phyloP scores from a whole-genome alignment of 2,888 invertebrate species.

The Xanthorhoe designata region DNA sequence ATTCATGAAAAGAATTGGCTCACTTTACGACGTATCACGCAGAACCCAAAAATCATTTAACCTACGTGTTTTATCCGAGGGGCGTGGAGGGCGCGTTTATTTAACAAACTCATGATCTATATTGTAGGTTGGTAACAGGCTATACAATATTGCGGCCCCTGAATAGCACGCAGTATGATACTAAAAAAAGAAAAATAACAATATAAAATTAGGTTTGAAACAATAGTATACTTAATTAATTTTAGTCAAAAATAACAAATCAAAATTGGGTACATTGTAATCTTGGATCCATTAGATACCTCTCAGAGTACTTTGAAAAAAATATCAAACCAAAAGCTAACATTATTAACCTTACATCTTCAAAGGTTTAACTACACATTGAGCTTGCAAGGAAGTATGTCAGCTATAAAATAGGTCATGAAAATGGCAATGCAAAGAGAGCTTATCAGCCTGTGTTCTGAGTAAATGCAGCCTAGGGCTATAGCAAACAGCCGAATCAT shows the following conservation, averaged over 20 bases:
- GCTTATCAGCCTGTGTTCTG: not conserved
- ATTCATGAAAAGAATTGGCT: slow-evolving; percentile 27
- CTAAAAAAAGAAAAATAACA: too few relatives aligned
- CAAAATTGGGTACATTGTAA: too few relatives aligned
- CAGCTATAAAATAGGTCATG: not conserved
- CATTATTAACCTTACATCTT: not conserved
- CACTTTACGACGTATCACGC: slow-evolving; percentile 26
- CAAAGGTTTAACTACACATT: not conserved
- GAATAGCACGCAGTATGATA: not conserved
- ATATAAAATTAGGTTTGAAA: too few relatives aligned
- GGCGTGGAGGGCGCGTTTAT: slow-evolving; percentile 46
- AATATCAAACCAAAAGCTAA: too few relatives aligned
- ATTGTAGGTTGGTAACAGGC: slow-evolving; percentile 13
- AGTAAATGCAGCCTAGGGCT: slow-evolving; percentile 31
- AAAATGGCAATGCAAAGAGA: not conserved
- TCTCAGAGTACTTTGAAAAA: not conserved
- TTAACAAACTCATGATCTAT: slow-evolving; percentile 25
- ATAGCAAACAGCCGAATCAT: slow-evolving; percentile 63
- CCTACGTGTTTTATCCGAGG: slow-evolving; percentile 53
- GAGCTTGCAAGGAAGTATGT: not conserved
- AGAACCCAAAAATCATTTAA: slow-evolving; percentile 48
- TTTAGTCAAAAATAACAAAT: not conserved
- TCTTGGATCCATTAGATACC: too few relatives aligned
- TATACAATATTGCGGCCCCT: not conserved
- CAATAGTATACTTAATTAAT: too few relatives aligned